Evolutionary conservation across 2,888 invertebrate genomes (phyloP).

Genomic region (Gasteruption jaculator): DNA sequence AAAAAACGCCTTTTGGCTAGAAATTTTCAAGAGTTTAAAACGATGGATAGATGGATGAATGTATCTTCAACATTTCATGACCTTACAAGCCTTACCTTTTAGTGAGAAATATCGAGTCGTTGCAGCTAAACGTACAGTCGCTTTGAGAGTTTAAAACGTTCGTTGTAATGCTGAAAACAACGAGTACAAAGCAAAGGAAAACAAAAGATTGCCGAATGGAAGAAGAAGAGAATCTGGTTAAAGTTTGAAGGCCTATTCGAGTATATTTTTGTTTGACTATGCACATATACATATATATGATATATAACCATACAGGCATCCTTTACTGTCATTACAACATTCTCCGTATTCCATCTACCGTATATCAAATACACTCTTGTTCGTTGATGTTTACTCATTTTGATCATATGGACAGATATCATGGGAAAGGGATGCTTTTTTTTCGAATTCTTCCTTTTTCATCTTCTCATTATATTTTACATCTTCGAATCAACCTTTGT

Average conservation of each 20-base stretch:
- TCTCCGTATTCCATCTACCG: slow-evolving; percentile 37
- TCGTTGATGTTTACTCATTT: slow-evolving; percentile 26
- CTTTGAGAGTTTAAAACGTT: slow-evolving; percentile 41
- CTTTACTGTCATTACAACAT: slow-evolving; percentile 43
- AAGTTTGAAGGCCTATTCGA: slow-evolving; percentile 27
- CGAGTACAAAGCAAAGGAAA: slow-evolving; percentile 33
- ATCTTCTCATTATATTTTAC: slow-evolving; percentile 17
- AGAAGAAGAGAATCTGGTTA: slow-evolving; percentile 31
- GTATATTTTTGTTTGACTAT: background rate
- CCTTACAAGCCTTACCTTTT: too few relatives aligned
- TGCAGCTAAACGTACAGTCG: slow-evolving; percentile 30
- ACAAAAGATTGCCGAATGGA: slow-evolving; percentile 40
- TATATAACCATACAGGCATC: slow-evolving; percentile 35
- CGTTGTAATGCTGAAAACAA: slow-evolving; percentile 25
- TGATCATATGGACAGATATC: slow-evolving; percentile 32
- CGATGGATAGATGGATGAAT: too few relatives aligned
- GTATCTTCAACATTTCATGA: too few relatives aligned
- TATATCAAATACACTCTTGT: slow-evolving; percentile 37
- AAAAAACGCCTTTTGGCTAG: too few relatives aligned
- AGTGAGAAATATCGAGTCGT: slow-evolving; percentile 30
- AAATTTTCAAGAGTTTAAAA: too few relatives aligned
- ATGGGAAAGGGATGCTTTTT: too few relatives aligned
- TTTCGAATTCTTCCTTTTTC: slow-evolving; percentile 27
- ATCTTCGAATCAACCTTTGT: too few relatives aligned
- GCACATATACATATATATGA: slow-evolving; percentile 9